Evolutionary conservation across 2,888 invertebrate genomes (phyloP).

Genomic region (Drosophila demipolita): DNA sequence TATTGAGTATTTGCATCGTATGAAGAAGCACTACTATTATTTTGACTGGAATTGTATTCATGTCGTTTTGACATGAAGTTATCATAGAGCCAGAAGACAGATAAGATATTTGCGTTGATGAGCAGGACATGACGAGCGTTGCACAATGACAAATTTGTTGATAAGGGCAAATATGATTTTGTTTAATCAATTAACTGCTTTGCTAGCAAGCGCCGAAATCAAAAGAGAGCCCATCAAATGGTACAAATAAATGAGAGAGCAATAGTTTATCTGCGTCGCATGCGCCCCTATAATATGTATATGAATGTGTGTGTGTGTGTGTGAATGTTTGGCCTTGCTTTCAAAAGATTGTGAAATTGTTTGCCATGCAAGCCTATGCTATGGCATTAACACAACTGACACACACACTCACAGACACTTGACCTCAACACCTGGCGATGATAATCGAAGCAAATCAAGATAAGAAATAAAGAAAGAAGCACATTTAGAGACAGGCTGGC

Average conservation of each 20-base stretch:
- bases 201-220: conserved; percentile 3
- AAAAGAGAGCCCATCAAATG: conserved; percentile 4
- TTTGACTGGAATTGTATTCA: background rate
- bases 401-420: conserved; percentile 19
- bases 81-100: conserved; percentile 29
- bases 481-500: background rate
- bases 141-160: conserved; percentile 40
- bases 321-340: conserved; percentile 17
- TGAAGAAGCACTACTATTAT: background rate
- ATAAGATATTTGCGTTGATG: conserved; percentile 44
- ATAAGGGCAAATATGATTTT: conserved; percentile 50
- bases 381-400: conserved; percentile 35
- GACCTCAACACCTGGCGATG: conserved; percentile 34
- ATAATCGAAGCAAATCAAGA: conserved; percentile 1
- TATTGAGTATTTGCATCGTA: background rate
- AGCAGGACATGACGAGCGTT: conserved; percentile 35
- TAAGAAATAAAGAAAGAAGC: conserved; percentile 11
- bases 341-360: conserved; percentile 23
- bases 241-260: background rate
- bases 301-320: conserved; percentile 1
- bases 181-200: conserved; percentile 50
- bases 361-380: background rate
- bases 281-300: conserved; percentile 3
- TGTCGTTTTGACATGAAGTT: conserved; percentile 30
- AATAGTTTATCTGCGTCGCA: conserved; percentile 1